Base-by-base conservation (phyloP, 2,888 invertebrate genomes). In the Lamellibrachia satsuma region DNA sequence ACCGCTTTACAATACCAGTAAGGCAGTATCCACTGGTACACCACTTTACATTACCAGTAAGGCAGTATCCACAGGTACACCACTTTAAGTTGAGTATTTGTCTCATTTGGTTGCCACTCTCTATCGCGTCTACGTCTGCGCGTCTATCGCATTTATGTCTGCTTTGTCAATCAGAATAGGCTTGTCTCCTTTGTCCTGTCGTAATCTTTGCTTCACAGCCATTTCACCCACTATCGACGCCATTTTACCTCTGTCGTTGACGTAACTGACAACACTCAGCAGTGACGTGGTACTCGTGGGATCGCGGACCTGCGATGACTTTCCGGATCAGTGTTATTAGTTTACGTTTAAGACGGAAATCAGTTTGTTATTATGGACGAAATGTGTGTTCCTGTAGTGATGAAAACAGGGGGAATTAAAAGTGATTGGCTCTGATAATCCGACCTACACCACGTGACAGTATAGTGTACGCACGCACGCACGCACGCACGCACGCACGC, bases 341-440 rank as follows among this genome's bases (percentile, higher is more conserved):
- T 75, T 75, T 75, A 75, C 75, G 75, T 75, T 75, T 75, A 75
- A 75, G 75, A 75, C 75, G 75, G 75, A 75, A 75, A 75, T 75
- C 75, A 75, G 22, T 22, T 75, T 75, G 75, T 3, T n/a, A 22
- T 22, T 75, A 22, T 22, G 22, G 11, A 75, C n/a, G 15, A 6
- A 75, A 11, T 75, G 15, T 75, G 75, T 75, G n/a, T 75, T 22
- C 75, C 15, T n/a, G 22, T 75, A 22, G 75, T 75, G 22, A n/a
- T 75, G 15, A 22, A 15, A 75, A 15, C 75, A 22, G 11, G 15
- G 57, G 75, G n/a, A 75, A 75, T 6, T 22, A 75, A 22, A 22
- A 22, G 75, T 75, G 15, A 75, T 75, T 22, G 75, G 75, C 15
- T 75, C 6, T 75, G 22, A n/a, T 22, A 75, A 15, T 75, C 75